Conservation (phyloP, 2,888 invertebrate genomes). For the Asteroscopus sphinx region DNA sequence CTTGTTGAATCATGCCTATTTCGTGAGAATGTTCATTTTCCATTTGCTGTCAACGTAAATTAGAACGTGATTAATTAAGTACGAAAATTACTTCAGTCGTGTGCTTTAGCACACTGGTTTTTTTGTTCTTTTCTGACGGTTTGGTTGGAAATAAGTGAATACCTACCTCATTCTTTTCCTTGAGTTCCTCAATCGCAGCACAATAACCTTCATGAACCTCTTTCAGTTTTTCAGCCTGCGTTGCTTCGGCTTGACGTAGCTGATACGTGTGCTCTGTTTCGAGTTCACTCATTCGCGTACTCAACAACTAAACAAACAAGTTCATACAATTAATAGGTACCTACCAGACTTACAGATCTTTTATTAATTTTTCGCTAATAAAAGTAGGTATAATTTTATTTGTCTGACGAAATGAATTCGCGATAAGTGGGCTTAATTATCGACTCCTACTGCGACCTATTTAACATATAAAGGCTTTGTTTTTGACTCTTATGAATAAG, state of each 20-base stretch:
- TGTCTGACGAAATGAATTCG: conserved; percentile 24
- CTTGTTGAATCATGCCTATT: conserved; percentile 94
- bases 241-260: conserved; percentile 93
- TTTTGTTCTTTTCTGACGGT: neutral
- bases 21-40: conserved; percentile 92
- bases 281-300: conserved; percentile 94
- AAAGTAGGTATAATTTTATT: conserved; percentile 12
- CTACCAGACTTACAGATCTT: neutral
- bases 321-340: conserved; percentile 10
- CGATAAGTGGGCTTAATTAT: conserved; percentile 27
- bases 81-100: conserved; percentile 2
- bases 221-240: conserved; percentile 94
- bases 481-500: conserved; percentile 33
- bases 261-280: conserved; percentile 97
- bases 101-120: no score
- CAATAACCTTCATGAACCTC: conserved; percentile 95
- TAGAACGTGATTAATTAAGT: conserved; percentile 13
- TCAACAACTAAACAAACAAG: conserved; percentile 82
- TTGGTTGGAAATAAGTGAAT: conserved; percentile 2
- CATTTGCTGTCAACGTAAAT: conserved; percentile 83
- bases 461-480: conserved; percentile 43
- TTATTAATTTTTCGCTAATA: conserved; percentile 1
- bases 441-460: conserved; percentile 20
- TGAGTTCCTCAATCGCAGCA: conserved; percentile 94
- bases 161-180: conserved; percentile 91